Percentiles rank a stretch among this genome's conserved stretches.
These are phyloP conservation scores for Diarsia dahlii DNA, from an alignment of 2,888 invertebrate species.

Conservation along the genomic window DNA sequence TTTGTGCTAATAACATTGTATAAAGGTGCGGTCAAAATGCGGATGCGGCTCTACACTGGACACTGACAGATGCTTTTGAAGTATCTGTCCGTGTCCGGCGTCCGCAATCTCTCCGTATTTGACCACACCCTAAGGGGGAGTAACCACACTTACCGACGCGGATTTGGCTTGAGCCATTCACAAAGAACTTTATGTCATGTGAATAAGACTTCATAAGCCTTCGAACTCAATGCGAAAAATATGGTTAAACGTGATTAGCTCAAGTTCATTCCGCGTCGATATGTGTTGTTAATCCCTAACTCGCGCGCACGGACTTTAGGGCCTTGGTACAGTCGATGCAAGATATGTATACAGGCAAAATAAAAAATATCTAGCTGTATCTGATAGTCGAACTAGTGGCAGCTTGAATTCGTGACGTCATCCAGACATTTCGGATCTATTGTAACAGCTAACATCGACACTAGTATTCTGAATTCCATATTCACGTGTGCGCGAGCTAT, in stretches of 20 bases:
- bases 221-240: not conserved
- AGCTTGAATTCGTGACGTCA: not conserved
- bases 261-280: not conserved
- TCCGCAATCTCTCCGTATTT: not conserved
- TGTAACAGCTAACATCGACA: no score
- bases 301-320: not conserved
- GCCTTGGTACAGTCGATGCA: not conserved
- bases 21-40: not conserved
- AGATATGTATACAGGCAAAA: not conserved
- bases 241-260: not conserved
- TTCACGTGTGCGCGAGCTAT: constrained; percentile 6
- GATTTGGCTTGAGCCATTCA: not conserved
- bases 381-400: not conserved
- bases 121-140: not conserved
- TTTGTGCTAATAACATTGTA: not conserved
- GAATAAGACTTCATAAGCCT: not conserved
- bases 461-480: not conserved
- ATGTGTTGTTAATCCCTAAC: not conserved
- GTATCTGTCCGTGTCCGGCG: not conserved
- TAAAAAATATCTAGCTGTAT: not conserved
- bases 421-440: not conserved
- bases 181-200: not conserved
- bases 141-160: not conserved
- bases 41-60: not conserved
- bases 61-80: not conserved